phyloP scores from a whole-genome alignment of 2,113 vertebrate species.

The Plectropomus leopardus region DNA sequence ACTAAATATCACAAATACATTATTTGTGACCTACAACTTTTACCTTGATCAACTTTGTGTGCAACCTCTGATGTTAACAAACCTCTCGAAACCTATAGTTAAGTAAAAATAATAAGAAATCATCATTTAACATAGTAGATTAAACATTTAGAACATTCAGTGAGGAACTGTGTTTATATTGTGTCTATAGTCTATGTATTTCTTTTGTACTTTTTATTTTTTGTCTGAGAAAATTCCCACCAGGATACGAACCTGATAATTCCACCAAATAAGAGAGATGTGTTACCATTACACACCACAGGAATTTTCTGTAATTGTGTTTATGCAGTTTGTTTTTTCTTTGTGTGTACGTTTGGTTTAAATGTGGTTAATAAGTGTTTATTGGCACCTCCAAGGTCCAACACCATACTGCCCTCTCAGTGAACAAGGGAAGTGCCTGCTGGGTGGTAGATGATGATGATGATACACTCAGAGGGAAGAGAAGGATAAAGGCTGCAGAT shows the following conservation, averaged over 20 bases:
- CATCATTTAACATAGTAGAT: neutral
- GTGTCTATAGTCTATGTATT: neutral
- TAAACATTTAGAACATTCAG: too few relatives aligned
- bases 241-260: neutral
- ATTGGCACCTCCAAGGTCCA: neutral
- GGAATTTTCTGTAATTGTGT: neutral
- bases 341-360: neutral
- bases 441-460: conserved; percentile 35
- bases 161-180: neutral
- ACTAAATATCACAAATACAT: neutral
- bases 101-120: neutral
- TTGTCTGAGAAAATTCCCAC: neutral
- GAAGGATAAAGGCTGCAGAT: conserved; percentile 38
- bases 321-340: neutral
- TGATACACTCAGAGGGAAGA: conserved; percentile 13
- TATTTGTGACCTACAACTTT: neutral
- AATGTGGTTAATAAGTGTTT: conserved; percentile 19
- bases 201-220: neutral
- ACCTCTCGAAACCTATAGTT: neutral
- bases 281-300: neutral
- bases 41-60: neutral
- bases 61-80: neutral
- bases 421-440: conserved; percentile 24
- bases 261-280: neutral
- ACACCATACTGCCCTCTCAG: conserved; percentile 14